These are phyloP conservation scores for Stegophylla sp. DNA, from an alignment of 2,888 invertebrate genomes.

Conservation along the genomic window DNA sequence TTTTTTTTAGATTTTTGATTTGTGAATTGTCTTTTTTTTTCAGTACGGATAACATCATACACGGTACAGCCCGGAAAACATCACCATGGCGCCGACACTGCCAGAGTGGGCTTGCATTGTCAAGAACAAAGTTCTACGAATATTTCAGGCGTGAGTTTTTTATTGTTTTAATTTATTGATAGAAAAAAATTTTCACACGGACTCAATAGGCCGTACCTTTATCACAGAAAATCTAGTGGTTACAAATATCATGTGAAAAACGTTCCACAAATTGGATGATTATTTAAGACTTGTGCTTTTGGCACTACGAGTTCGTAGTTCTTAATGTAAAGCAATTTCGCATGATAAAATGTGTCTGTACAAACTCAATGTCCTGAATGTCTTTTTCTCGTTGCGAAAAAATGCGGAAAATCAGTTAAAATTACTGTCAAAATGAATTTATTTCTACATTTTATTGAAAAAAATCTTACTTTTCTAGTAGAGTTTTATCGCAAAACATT, in stretches of 20 bases:
- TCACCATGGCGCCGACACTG: conserved; percentile 54
- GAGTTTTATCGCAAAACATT: too few relatives aligned
- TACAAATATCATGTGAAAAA: neutral
- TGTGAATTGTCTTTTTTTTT: neutral
- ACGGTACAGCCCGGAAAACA: conserved; percentile 50
- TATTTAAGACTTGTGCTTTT: too few relatives aligned
- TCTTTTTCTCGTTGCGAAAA: neutral
- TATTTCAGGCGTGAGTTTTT: conserved; percentile 49
- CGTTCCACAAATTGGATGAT: too few relatives aligned
- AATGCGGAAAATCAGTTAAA: neutral
- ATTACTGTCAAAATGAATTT: too few relatives aligned
- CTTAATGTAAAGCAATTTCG: too few relatives aligned
- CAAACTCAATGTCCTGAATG: too few relatives aligned
- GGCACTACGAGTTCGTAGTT: too few relatives aligned
- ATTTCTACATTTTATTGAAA: too few relatives aligned
- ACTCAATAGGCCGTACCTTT: neutral
- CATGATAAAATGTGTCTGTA: too few relatives aligned
- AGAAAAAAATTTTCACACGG: neutral
- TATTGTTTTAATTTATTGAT: neutral
- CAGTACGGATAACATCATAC: conserved; percentile 54
- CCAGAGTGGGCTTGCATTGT: conserved; percentile 55
- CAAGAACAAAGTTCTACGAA: conserved; percentile 50
- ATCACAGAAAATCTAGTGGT: neutral
- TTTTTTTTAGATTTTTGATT: too few relatives aligned
- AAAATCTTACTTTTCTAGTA: too few relatives aligned